These are phyloP conservation scores for Dicycla oo DNA, from an alignment of 2,888 invertebrate genomes.

Conservation along the genomic window DNA sequence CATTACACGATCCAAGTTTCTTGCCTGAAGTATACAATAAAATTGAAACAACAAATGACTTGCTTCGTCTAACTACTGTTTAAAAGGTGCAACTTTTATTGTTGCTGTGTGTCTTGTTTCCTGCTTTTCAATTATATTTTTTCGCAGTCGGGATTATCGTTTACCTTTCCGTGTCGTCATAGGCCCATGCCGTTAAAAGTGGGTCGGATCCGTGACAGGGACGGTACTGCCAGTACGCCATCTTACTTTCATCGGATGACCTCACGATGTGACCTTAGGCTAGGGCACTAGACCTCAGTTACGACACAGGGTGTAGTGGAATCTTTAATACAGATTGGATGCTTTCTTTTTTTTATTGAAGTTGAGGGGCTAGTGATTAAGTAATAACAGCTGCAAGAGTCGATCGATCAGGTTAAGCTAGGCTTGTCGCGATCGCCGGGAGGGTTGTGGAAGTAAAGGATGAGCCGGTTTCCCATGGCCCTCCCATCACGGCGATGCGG, in stretches of 20 bases:
- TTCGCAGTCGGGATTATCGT: background rate
- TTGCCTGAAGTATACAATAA: background rate
- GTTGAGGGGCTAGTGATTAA: too few species aligned
- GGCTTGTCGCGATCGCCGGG: too few species aligned
- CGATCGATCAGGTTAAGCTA: too few species aligned
- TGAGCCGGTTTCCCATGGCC: too few species aligned
- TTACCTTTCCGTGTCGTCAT: constrained; percentile 22
- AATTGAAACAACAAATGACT: too few species aligned
- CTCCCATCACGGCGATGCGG: too few species aligned
- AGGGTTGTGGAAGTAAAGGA: too few species aligned
- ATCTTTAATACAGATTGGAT: constrained; percentile 20
- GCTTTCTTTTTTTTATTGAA: too few species aligned
- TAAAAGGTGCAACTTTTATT: too few species aligned
- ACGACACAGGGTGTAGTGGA: constrained; percentile 57
- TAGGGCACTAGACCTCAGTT: constrained; percentile 59
- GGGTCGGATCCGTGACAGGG: constrained; percentile 61
- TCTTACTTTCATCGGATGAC: constrained; percentile 84
- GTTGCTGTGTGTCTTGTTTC: background rate
- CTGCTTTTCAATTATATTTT: background rate
- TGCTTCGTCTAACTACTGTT: too few species aligned
- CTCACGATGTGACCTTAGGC: constrained; percentile 80
- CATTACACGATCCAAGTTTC: background rate
- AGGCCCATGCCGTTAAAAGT: constrained; percentile 50
- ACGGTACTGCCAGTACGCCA: constrained; percentile 63
- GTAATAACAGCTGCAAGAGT: too few species aligned